Base-by-base conservation (phyloP, 2,797 vertebrate species). In the Protonibea diacanthus region DNA sequence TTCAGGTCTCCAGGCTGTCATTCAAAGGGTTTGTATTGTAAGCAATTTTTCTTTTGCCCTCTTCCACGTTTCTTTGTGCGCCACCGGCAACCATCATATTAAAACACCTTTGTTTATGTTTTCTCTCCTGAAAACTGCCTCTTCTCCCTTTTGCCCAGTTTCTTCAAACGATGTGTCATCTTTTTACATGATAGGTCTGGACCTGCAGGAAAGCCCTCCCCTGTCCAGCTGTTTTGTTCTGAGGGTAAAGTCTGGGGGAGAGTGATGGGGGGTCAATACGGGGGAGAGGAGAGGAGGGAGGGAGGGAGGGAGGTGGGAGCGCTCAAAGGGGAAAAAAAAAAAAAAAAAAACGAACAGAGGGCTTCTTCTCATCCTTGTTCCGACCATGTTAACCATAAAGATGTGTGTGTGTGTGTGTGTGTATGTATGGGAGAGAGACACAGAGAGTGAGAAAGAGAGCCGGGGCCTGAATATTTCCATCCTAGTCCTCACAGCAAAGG, bases 91-190 rank as follows among this genome's bases (percentile, higher is more conserved):
- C 91, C 83, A 71, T 83, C 89, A 86, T 87, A 90, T 89, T 91
- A 94, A 94, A 93, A 90, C 84, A 86, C 72, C 84, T 86, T 88
- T 93, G 88, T 91, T 92, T 90, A 84, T 86, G 85, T 88, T 92
- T 85, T 90, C 84, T 86, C 81, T 83, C 42, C 45, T 3, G n/a
- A 85, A 88, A 88, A 81, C 56, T 1, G 61, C 85, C 71, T 86
- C 80, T 58, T 86, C 84, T 87, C 82, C 80, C 80, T 73, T 80
- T 78, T 74, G 63, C 79, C 74, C 80, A 33, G 47, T 71, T 81
- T 82, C 87, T 88, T 93, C 90, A 91, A 92, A 94, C 86, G 88
- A 92, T 62, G 85, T 92, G 86, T 92, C 87, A 89, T 92, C 82
- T 81, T 86, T 89, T 88, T 86, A 90, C 88, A 80, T 86, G 88